These are phyloP conservation scores for Nemotelus pantherinus DNA, from an alignment of 2,888 invertebrate species.

Conservation along the genomic window DNA sequence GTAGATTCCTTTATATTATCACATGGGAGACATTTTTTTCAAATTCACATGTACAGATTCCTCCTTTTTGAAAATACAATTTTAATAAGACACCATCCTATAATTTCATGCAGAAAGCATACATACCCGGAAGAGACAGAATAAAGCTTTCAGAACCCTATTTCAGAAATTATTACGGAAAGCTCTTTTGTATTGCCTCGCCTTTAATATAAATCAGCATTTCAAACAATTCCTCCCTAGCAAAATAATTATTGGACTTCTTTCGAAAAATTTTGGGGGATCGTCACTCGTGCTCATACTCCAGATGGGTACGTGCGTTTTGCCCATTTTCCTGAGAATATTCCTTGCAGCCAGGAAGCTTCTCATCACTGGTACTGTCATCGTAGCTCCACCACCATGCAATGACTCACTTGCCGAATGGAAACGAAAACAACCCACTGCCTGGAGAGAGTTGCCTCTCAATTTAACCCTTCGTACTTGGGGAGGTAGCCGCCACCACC, in stretches of 20 bases:
- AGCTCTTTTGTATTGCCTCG: too few species aligned
- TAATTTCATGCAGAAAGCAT: too few species aligned
- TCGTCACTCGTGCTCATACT: background rate
- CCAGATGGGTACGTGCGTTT: background rate
- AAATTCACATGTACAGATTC: too few species aligned
- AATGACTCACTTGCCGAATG: conserved; percentile 14
- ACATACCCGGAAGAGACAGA: too few species aligned
- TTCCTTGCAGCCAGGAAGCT: background rate
- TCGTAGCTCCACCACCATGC: conserved; percentile 29
- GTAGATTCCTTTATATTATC: too few species aligned
- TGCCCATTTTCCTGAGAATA: background rate
- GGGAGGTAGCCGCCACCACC: background rate
- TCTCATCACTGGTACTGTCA: background rate
- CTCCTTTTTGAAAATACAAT: too few species aligned
- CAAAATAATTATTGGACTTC: background rate
- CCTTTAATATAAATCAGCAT: too few species aligned
- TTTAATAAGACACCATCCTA: too few species aligned
- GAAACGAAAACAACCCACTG: background rate
- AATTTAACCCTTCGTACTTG: background rate
- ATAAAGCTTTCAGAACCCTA: too few species aligned
- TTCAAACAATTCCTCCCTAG: background rate
- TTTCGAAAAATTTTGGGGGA: background rate
- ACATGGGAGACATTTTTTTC: too few species aligned
- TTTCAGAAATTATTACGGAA: too few species aligned
- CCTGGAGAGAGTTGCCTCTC: background rate